phyloP scores from a whole-genome alignment of 2,797 vertebrate species.

The Sebastes steindachneri region DNA sequence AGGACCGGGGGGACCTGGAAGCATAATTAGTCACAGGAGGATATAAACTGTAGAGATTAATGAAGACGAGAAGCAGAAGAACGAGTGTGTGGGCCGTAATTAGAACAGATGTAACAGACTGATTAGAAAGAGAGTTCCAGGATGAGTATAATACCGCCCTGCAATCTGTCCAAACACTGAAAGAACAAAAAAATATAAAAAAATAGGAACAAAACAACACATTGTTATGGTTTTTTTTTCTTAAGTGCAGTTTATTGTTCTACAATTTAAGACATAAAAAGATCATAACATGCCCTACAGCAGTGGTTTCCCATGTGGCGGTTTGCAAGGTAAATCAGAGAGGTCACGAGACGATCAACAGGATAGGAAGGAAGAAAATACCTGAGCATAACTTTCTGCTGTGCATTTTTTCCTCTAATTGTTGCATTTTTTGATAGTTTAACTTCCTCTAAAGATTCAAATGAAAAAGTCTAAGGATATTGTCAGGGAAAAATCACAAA shows the following conservation, averaged over 20 bases:
- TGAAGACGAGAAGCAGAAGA: not conserved
- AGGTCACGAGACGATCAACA: not conserved
- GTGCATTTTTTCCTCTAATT: not conserved
- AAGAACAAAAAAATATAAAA: not conserved
- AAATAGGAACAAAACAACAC: not conserved
- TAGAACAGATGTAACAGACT: not conserved
- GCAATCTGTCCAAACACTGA: not conserved
- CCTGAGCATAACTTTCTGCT: not conserved
- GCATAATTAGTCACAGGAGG: slow-evolving; percentile 13
- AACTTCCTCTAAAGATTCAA: not conserved
- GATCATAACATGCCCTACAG: not conserved
- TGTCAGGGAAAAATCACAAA: not conserved
- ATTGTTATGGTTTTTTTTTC: too few species aligned
- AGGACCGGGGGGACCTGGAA: slow-evolving; percentile 89
- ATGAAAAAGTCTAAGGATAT: not conserved
- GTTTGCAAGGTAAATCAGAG: not conserved
- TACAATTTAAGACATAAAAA: not conserved
- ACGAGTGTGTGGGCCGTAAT: not conserved
- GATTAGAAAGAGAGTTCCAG: not conserved
- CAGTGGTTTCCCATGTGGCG: not conserved
- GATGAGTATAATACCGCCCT: not conserved
- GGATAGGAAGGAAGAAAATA: not conserved
- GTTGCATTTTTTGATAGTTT: not conserved
- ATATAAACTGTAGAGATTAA: slow-evolving; percentile 16
- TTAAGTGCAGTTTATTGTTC: not conserved